Evolutionary conservation across 2,888 invertebrate genomes (phyloP), one percentile per base, ranked within the genome.

Genomic region (Eristalis intricaria): DNA sequence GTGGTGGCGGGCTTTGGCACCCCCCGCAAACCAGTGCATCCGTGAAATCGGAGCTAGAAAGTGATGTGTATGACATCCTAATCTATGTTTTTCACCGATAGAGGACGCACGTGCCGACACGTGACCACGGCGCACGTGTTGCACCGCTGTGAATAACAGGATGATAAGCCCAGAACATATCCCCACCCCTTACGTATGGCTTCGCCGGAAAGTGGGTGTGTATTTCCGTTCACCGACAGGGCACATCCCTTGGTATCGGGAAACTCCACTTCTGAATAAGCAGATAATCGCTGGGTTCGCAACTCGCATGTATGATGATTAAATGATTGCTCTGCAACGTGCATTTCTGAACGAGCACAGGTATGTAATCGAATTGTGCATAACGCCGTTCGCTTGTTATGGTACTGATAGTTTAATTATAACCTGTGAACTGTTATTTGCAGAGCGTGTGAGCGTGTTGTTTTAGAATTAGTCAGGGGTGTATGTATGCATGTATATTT

Each of bases 81-180:
- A 89, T 89, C 89, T 88, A 83, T 86, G 89, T 84, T 88, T 84
- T 87, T 82, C 85, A 89, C 84, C 87, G 89, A 89, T 89, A 85
- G 77, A 71, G 69, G 70, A 68, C 23, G 64, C 89, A 89, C 89
- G 89, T 89, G 89, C 64, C 79, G 89, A 60, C 89, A 89, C 89
- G 89, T 89, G 89, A 78, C 86, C 66, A 60, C 64, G 29, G 58
- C 80, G 89, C 88, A 89, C 89, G 89, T 89, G 89, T 85, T 87
- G 81, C 82, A 88, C 84, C 86, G 71, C 89, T 89, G 89, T 88
- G 89, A 88, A 89, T 89, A 89, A 89, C 89, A 89, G 89, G 78
- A 88, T 85, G 89, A 89, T 89, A 89, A 85, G 86, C 88, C 73
- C 40, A 76, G 56, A 73, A 83, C 74, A 77, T 73, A 65, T 50